Conservation (phyloP, 2,888 invertebrate genomes). For the Augiades crinisus region DNA sequence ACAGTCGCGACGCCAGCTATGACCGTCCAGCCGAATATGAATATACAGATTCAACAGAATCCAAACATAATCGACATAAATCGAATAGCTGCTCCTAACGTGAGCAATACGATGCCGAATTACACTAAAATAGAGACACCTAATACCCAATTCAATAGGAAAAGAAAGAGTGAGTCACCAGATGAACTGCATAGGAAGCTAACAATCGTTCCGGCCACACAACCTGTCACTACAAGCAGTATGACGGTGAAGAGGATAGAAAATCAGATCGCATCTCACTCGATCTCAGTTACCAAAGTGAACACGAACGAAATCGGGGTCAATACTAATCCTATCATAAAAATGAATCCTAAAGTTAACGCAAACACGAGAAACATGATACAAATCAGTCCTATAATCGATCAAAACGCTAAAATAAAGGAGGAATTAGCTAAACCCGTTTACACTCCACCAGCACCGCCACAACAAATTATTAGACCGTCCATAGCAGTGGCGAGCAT, state of each 20-base stretch:
- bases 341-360: conserved; percentile 34
- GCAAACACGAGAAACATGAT: conserved; percentile 35
- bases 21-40: conserved; percentile 28
- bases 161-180: conserved; percentile 67
- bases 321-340: conserved; percentile 45
- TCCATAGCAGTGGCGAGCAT: no score
- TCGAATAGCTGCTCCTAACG: neutral
- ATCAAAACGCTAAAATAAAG: conserved; percentile 32
- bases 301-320: conserved; percentile 33
- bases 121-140: conserved; percentile 33
- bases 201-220: conserved; percentile 24
- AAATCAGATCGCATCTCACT: conserved; percentile 1
- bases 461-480: neutral
- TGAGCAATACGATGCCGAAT: conserved; percentile 18
- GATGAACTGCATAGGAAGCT: conserved; percentile 50
- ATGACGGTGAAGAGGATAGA: conserved; percentile 21
- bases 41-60: conserved; percentile 17
- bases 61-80: conserved; percentile 7
- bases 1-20: conserved; percentile 24
- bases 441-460: conserved; percentile 5
- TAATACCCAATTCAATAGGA: conserved; percentile 42
- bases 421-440: conserved; percentile 33
- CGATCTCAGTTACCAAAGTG: conserved; percentile 23
- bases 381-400: conserved; percentile 31
- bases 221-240: conserved; percentile 7